These are phyloP conservation scores for Catalaphyllia jardinei DNA, from an alignment of 64 coral and sea anemone species.

Conservation along the genomic window DNA sequence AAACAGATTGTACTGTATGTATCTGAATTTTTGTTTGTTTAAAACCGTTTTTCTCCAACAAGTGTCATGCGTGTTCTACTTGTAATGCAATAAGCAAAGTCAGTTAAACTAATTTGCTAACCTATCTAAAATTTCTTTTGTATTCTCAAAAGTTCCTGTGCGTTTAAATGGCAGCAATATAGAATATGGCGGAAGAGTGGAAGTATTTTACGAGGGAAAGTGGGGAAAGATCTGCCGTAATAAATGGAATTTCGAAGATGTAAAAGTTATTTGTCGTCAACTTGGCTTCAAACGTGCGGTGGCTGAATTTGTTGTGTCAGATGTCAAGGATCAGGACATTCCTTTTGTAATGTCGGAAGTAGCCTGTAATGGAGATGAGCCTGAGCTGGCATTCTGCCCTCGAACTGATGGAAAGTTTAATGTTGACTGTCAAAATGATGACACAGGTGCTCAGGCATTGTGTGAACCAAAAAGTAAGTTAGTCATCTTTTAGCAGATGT, in stretches of 20 bases:
- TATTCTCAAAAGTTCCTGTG: background rate
- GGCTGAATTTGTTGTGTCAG: background rate
- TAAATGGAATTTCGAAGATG: background rate
- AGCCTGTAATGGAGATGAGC: background rate
- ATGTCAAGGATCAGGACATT: background rate
- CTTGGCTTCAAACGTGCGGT: constrained; percentile 6
- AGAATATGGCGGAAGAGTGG: background rate
- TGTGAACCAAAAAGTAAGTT: too few species aligned
- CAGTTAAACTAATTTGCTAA: background rate
- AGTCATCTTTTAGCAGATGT: too few species aligned
- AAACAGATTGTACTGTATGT: too few species aligned
- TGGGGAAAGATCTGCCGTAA: constrained; percentile 10
- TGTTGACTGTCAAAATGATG: background rate
- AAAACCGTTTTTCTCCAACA: too few species aligned
- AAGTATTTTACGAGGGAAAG: constrained; percentile 42
- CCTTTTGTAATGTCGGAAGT: background rate
- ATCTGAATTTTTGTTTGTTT: too few species aligned
- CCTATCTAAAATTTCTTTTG: background rate
- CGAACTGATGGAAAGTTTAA: background rate
- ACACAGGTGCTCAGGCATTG: too few species aligned
- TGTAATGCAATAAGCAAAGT: background rate
- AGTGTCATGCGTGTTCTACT: too few species aligned
- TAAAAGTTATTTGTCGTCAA: constrained; percentile 22
- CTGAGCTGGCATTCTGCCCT: background rate
- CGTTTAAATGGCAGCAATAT: constrained; percentile 16